phyloP scores from a whole-genome alignment of 2,797 vertebrate genomes.

The Fringilla coelebs region DNA sequence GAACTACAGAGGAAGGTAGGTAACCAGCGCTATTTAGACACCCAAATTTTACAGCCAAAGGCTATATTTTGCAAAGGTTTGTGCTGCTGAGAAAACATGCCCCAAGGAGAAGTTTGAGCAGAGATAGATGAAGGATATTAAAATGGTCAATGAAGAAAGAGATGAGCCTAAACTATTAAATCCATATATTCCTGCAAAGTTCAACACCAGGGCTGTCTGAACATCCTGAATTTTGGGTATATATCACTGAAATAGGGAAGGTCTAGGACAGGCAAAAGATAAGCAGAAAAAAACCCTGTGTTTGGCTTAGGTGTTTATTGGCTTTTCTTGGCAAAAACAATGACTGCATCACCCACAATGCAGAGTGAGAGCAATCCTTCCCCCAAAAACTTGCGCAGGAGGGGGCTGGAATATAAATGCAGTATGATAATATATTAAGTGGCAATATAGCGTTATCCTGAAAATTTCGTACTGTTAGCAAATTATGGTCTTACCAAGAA shows the following conservation, averaged over 20 bases:
- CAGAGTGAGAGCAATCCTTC: not conserved
- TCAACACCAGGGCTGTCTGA: not conserved
- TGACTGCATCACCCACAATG: not conserved
- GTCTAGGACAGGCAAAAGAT: not conserved
- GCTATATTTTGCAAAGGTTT: not conserved
- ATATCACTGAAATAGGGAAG: not conserved
- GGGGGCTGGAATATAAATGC: not conserved
- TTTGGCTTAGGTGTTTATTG: not conserved
- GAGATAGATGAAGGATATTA: not conserved
- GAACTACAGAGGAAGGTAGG: not conserved
- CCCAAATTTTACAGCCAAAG: not conserved
- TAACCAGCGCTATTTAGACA: not conserved
- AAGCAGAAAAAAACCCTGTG: not conserved
- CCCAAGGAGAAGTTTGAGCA: not conserved
- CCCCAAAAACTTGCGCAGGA: not conserved
- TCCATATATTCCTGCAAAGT: not conserved
- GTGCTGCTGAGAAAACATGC: not conserved
- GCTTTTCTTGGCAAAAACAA: conserved; percentile 3
- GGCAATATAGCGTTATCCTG: not conserved
- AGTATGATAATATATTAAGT: not conserved
- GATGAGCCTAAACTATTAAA: not conserved
- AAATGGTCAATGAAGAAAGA: not conserved
- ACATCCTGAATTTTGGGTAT: not conserved
- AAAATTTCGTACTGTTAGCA: not conserved
- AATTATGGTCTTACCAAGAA: not conserved